A percentile compares a stretch with the other conserved stretches of the same genome.
phyloP scores from a whole-genome alignment of 2,113 vertebrate species.

The Aegotheles bennettii region DNA sequence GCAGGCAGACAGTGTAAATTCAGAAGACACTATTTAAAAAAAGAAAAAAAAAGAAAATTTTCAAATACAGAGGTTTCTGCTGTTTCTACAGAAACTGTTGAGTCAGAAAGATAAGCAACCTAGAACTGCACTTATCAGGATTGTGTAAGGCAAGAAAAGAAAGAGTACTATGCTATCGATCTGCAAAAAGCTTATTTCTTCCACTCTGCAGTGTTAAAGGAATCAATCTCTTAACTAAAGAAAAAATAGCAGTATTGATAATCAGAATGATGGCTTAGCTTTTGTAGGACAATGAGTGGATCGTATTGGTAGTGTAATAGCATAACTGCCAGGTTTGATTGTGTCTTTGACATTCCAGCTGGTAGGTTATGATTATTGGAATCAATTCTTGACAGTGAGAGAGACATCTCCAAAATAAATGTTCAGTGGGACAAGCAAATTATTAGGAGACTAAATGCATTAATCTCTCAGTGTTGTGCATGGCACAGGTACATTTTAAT shows the following conservation, averaged over 20 bases:
- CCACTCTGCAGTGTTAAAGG: constrained; percentile 46
- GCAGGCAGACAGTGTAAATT: not conserved
- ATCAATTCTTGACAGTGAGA: constrained; percentile 38
- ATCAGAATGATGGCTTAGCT: constrained; percentile 20
- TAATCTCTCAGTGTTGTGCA: not conserved
- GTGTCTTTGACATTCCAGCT: not conserved
- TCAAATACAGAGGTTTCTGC: not conserved
- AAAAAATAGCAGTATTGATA: constrained; percentile 44
- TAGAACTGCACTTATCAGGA: constrained; percentile 41
- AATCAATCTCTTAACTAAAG: constrained; percentile 71
- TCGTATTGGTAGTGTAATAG: not conserved
- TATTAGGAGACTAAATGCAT: not conserved
- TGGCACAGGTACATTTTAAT: not conserved
- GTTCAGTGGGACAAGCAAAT: constrained; percentile 2
- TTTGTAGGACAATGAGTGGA: constrained; percentile 40
- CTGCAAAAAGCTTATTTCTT: constrained; percentile 60
- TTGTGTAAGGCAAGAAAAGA: not conserved
- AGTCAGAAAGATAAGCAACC: constrained; percentile 21
- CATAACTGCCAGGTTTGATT: not conserved
- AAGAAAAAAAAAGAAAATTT: not conserved
- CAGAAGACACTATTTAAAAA: not conserved
- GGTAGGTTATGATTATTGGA: constrained; percentile 30
- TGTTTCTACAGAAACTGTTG: not conserved
- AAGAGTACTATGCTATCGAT: constrained; percentile 44
- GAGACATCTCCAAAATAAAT: constrained; percentile 27